Conservation (phyloP, 92 coral and sea anemone species). For the Montipora capitata region DNA sequence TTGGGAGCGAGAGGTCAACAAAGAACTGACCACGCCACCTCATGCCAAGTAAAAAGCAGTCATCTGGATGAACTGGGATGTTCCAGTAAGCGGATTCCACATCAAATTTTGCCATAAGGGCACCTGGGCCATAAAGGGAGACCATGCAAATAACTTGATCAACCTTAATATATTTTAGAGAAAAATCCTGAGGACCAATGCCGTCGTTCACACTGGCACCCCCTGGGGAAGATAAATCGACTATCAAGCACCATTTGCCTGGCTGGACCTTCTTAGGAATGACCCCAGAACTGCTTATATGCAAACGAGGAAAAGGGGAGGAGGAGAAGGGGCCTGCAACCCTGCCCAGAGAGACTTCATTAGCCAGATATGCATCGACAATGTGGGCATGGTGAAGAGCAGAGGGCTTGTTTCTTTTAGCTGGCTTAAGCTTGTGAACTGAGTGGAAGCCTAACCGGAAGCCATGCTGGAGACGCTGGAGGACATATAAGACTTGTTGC, state of each 20-base stretch:
- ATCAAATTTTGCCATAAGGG: neutral
- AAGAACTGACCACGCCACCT: constrained; percentile 54
- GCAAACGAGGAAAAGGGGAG: neutral
- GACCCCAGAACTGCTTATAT: too few relatives aligned
- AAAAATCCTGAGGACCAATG: neutral
- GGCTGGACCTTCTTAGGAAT: too few relatives aligned
- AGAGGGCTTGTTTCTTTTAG: constrained; percentile 55
- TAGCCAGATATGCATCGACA: constrained; percentile 44
- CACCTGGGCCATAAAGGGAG: neutral
- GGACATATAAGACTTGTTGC: constrained; percentile 21
- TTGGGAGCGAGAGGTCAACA: constrained; percentile 60
- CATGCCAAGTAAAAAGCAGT: constrained; percentile 61
- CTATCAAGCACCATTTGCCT: too few relatives aligned
- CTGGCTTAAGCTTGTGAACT: constrained; percentile 20
- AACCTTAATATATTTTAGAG: neutral
- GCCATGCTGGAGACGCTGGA: constrained; percentile 14
- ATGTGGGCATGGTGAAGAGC: constrained; percentile 55
- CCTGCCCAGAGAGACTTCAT: constrained; percentile 34
- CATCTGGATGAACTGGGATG: constrained; percentile 51
- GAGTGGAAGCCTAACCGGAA: neutral
- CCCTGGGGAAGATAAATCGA: neutral
- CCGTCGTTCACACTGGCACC: neutral
- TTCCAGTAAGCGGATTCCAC: neutral
- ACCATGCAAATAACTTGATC: neutral
- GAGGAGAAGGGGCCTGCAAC: constrained; percentile 61